Base-by-base conservation (phyloP, 2,888 invertebrate genomes). In the Agelastica alni region DNA sequence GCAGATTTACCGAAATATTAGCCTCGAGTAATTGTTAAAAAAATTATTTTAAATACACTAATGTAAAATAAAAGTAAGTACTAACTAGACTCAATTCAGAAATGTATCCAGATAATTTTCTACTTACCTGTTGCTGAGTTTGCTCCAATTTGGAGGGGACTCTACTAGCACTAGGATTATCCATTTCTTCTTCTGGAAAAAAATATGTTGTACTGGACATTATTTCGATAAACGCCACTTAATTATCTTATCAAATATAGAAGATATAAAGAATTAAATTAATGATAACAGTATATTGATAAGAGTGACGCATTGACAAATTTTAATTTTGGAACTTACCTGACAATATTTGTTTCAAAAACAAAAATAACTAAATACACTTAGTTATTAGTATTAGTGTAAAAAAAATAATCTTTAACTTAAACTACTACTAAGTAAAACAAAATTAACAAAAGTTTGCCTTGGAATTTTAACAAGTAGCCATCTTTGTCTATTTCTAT, bases 101-200 rank as follows among this genome's bases (percentile, higher is more conserved):
- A n/a, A n/a, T n/a, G n/a, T n/a, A n/a, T n/a, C n/a, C n/a, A n/a
- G n/a, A n/a, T n/a, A n/a, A n/a, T n/a, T 26, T 10, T 13, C 14
- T 6, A 34, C 4, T 37, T 37, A 37, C 77, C 65, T 77, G 77
- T 49, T 74, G 73, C 61, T 77, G 77, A 46, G 77, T 75, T 60
- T 77, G 73, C 58, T 77, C 74, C 61, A 77, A 62, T 58, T 71
- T 71, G 45, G 64, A 68, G 10, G 66, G 66, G 36, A 60, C 42
- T 34, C 61, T 63, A 26, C 62, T 60, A 20, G 65, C 66, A 26
- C 70, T 64, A 13, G 70, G 63, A 43, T 64, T 66, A 3, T 70
- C 70, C 69, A 69, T 69, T 16, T 55, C 52, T 17, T 20, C 18
- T 14, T 53, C 56, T 54, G 57, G 43, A 36, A 59, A 59, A 41